A percentile compares a stretch with the other conserved stretches of the same genome.
These are phyloP conservation scores for Prinia subflava DNA, from an alignment of 2,113 vertebrate genomes.

Conservation along the genomic window DNA sequence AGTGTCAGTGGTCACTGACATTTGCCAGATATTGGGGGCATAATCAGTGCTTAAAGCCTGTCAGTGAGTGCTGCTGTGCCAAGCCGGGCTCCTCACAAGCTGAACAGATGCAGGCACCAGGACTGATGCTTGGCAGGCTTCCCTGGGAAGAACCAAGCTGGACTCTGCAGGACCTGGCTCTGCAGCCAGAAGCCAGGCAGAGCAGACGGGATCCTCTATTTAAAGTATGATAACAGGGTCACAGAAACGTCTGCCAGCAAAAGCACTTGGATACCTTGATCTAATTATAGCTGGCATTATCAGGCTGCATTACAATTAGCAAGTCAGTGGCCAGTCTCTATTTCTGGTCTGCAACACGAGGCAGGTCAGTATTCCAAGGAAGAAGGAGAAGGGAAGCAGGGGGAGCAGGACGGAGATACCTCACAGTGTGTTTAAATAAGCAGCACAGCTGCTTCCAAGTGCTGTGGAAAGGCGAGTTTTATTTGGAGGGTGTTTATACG, in stretches of 20 bases:
- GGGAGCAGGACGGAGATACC: background rate
- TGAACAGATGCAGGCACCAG: background rate
- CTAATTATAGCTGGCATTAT: constrained; percentile 54
- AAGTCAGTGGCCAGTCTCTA: background rate
- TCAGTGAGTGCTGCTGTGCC: accelerated
- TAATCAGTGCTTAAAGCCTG: background rate
- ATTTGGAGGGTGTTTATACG: background rate
- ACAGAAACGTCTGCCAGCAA: constrained; percentile 7
- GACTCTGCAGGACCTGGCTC: background rate
- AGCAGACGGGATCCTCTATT: background rate
- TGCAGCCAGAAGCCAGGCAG: background rate
- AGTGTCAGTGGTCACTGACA: background rate
- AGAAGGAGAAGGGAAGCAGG: background rate
- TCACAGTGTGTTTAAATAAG: background rate
- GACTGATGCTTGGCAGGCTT: background rate
- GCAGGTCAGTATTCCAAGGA: background rate
- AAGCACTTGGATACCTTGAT: background rate
- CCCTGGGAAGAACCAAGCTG: background rate
- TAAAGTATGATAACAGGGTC: background rate
- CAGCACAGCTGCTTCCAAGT: background rate
- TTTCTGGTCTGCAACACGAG: background rate
- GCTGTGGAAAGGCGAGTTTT: background rate
- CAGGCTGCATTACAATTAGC: constrained; percentile 28
- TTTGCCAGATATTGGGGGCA: accelerated
- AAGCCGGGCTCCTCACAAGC: background rate